Evolutionary conservation across 1,140 invertebrate genomes (phyloP).

Genomic region (Acyrthosiphon pisum): DNA sequence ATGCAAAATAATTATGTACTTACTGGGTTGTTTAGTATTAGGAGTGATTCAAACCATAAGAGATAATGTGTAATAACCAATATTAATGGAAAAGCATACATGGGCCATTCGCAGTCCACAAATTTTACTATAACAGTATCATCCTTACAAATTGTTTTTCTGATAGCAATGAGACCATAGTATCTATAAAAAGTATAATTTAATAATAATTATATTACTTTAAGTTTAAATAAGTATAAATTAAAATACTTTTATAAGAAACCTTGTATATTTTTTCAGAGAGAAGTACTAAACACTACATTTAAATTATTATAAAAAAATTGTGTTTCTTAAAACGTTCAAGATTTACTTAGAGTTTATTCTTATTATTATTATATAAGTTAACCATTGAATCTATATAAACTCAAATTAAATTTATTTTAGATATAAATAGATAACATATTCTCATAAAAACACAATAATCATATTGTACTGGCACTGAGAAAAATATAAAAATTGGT

Average conservation of each 20-base stretch:
- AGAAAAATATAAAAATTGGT: not conserved
- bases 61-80: constrained; percentile 79
- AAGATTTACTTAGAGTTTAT: not conserved
- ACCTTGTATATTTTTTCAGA: too few species aligned
- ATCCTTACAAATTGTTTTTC: constrained; percentile 66
- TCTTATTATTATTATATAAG: too few species aligned
- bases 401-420: not conserved
- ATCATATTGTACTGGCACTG: not conserved
- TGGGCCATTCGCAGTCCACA: constrained; percentile 74
- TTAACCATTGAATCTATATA: not conserved
- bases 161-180: constrained; percentile 71
- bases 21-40: constrained; percentile 75
- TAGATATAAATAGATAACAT: not conserved
- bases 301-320: not conserved
- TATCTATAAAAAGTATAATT: constrained; percentile 66
- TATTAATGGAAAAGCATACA: constrained; percentile 77
- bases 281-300: not conserved
- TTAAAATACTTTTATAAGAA: too few species aligned
- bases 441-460: not conserved
- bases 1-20: constrained; percentile 60
- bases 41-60: constrained; percentile 74
- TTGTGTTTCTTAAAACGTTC: not conserved
- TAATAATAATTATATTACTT: not conserved
- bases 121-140: constrained; percentile 64
- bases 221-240: not conserved